These are phyloP conservation scores for Epinephelus lanceolatus DNA, from an alignment of 2,113 vertebrate genomes.

Conservation along the genomic window DNA sequence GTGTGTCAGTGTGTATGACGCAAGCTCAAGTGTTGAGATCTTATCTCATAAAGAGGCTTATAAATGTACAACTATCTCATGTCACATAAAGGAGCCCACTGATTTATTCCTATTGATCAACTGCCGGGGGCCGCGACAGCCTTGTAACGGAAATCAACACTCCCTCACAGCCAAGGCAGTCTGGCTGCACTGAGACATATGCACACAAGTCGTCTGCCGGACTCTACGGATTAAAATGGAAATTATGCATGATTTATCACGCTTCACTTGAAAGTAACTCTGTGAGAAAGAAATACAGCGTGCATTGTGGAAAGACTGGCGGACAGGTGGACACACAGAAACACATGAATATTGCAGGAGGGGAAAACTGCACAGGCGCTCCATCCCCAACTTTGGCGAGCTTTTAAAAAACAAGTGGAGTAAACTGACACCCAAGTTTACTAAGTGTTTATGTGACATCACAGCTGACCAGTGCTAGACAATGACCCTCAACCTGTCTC, in stretches of 20 bases:
- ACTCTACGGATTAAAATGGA: slow-evolving; percentile 76
- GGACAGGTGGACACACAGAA: slow-evolving; percentile 52
- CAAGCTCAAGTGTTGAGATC: slow-evolving; percentile 83
- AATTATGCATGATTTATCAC: slow-evolving; percentile 79
- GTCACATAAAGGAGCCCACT: slow-evolving; percentile 83
- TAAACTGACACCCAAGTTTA: slow-evolving; percentile 79
- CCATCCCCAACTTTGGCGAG: slow-evolving; percentile 69
- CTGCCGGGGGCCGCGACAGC: slow-evolving; percentile 77
- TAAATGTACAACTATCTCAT: slow-evolving; percentile 85
- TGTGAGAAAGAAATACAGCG: slow-evolving; percentile 44
- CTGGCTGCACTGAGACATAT: slow-evolving; percentile 57
- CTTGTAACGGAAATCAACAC: slow-evolving; percentile 85
- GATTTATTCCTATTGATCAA: slow-evolving; percentile 88
- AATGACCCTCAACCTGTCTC: slow-evolving; percentile 85
- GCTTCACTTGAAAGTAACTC: slow-evolving; percentile 69
- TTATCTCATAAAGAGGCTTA: slow-evolving; percentile 87
- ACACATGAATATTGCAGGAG: slow-evolving; percentile 76
- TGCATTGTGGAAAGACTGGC: slow-evolving; percentile 33
- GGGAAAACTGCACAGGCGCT: slow-evolving; percentile 31
- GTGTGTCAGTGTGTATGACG: slow-evolving; percentile 72
- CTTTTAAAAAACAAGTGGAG: slow-evolving; percentile 69
- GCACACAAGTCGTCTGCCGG: slow-evolving; percentile 62
- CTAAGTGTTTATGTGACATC: slow-evolving; percentile 75
- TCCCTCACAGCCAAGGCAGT: slow-evolving; percentile 68
- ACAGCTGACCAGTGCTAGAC: slow-evolving; percentile 80